phyloP scores from a whole-genome alignment of 2,888 invertebrate species.

The Ectobius pallidus region DNA sequence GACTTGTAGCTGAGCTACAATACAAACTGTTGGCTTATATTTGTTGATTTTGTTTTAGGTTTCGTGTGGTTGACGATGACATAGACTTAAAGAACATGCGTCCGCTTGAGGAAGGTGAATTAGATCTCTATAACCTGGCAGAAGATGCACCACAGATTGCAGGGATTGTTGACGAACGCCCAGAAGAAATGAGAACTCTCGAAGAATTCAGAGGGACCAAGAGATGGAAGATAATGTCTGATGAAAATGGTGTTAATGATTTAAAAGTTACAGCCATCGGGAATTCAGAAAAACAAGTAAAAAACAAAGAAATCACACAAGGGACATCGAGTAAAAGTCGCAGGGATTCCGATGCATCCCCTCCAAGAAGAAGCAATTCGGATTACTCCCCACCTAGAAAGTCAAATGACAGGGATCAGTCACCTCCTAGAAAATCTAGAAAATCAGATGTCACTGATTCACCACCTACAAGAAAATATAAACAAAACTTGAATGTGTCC shows the following conservation, averaged over 20 bases:
- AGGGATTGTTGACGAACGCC: conserved; percentile 83
- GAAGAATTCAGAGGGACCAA: conserved; percentile 45
- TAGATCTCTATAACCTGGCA: conserved; percentile 71
- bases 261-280: conserved; percentile 37
- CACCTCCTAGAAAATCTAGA: conserved; percentile 21
- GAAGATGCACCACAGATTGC: conserved; percentile 93
- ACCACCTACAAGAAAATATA: not conserved
- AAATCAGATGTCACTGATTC: conserved; percentile 2
- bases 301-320: too few species aligned
- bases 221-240: conserved; percentile 42
- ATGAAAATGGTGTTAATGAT: conserved; percentile 41
- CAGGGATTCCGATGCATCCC: conserved; percentile 50
- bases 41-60: conserved; percentile 62
- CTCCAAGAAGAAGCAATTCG: conserved; percentile 41
- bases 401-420: conserved; percentile 23
- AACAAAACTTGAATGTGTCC: not conserved
- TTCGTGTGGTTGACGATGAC: conserved; percentile 89
- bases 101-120: conserved; percentile 65
- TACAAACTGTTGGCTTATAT: too few species aligned
- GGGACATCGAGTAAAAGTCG: conserved; percentile 38
- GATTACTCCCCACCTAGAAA: conserved; percentile 30
- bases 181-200: conserved; percentile 61
- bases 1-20: too few species aligned
- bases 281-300: not conserved
- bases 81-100: conserved; percentile 67